Conservation (phyloP, 2,113 vertebrate species). For the Rhabdornis inornatus region DNA sequence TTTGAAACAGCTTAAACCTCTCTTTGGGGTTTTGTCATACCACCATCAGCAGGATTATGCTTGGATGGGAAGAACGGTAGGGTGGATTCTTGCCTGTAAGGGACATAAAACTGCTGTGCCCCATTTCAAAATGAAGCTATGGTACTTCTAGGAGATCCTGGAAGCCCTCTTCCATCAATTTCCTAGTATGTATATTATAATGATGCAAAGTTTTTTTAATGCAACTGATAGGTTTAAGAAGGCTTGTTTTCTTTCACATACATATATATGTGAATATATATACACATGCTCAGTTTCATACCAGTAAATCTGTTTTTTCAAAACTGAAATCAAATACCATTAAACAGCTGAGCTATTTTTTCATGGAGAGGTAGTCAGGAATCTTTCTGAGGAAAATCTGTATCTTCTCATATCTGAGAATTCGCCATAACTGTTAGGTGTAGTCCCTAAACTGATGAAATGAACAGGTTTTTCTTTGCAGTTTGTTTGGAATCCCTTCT, state of each 20-base stretch:
- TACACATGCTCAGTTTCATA: not conserved
- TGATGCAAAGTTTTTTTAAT: not conserved
- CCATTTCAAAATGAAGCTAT: not conserved
- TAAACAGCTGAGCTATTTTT: not conserved
- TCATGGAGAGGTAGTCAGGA: not conserved
- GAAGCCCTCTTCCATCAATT: not conserved
- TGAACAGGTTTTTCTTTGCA: not conserved
- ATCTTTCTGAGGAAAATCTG: not conserved
- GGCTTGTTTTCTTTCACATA: not conserved
- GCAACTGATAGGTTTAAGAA: not conserved
- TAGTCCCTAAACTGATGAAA: not conserved
- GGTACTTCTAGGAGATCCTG: not conserved
- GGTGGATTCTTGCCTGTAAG: not conserved
- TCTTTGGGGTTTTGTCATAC: not conserved
- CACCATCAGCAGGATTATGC: not conserved
- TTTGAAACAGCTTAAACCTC: not conserved
- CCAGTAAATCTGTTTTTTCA: not conserved
- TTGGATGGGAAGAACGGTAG: not conserved
- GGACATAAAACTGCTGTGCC: accelerated
- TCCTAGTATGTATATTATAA: not conserved
- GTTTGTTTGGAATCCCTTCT: not conserved
- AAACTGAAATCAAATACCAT: not conserved
- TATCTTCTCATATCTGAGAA: not conserved
- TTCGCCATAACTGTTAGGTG: not conserved
- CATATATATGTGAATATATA: no score